Evolutionary conservation across 1,140 invertebrate genomes (phyloP), one percentile per base, ranked within the genome.

Genomic region (Drosophila santomea): DNA sequence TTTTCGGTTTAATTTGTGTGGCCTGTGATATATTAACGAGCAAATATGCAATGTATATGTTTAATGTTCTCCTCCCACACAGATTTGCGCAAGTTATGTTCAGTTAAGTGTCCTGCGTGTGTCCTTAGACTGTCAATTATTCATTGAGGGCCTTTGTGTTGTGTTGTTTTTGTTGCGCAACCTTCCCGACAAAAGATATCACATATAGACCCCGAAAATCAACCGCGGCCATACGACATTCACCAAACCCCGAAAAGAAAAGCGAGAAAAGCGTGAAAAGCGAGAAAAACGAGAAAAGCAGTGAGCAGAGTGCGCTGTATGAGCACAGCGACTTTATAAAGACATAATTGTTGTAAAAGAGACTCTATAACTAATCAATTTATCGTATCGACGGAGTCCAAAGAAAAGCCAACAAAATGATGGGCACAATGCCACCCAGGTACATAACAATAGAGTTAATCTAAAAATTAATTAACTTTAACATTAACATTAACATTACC

Each of bases 391-490:
- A 45, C 68, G 84, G 54, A 84, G 72, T 66, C 59, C 60, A 59
- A 69, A 64, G 73, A 80, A 80, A 89, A 81, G 71, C 50, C 80
- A 79, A 79, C 83, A 92, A 90, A 89, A 91, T 91, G 89, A 92
- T 92, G 91, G 91, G 89, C 82, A 91, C 91, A 84, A 92, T 92
- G 91, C 91, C 91, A 80, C 91, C 91, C 90, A 92, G 91, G 91
- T 92, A 92, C 77, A 92, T 90, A 80, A 67, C 75, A 14, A 76
- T 68, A 68, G 38, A 75, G 78, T 75, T 71, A 78, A 81, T 74
- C 68, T 83, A 67, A 52, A 79, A 71, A 80, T 78, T 72, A 72
- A 78, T 76, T 47, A 81, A 69, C 68, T 76, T 85, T 72, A 83
- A 71, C 62, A 85, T 69, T 71, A 71, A 47, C 62, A 85, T 69